Percentiles rank a stretch among this genome's conserved stretches.
Evolutionary conservation across 1,140 invertebrate genomes (phyloP).

Genomic region (Drosophila pallidifrons): DNA sequence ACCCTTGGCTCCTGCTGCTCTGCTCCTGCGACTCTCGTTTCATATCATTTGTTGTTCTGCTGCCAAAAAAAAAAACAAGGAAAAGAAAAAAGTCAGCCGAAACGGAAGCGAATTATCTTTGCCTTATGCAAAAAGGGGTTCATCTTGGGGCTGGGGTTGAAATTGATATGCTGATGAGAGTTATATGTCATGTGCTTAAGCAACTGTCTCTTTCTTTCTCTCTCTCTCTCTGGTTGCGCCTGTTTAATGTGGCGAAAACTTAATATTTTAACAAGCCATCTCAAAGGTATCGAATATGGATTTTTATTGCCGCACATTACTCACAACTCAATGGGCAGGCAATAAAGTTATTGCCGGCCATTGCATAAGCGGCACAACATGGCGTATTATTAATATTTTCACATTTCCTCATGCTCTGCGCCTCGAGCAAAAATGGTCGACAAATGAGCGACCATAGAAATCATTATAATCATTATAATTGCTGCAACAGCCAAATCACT

Average conservation of each 20-base stretch:
- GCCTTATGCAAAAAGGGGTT: conserved; percentile 62
- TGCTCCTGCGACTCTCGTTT: neutral
- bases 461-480: conserved; percentile 36
- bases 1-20: conserved; percentile 47
- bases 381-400: conserved; percentile 69
- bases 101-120: conserved; percentile 80
- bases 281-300: conserved; percentile 44
- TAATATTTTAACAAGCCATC: conserved; percentile 61
- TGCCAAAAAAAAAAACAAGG: conserved; percentile 15
- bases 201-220: neutral
- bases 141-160: conserved; percentile 46
- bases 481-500: conserved; percentile 21
- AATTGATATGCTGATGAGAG: conserved; percentile 64
- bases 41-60: conserved; percentile 1
- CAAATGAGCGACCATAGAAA: conserved; percentile 13
- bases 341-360: conserved; percentile 29
- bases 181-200: conserved; percentile 27
- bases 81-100: conserved; percentile 6
- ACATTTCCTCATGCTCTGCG: conserved; percentile 1
- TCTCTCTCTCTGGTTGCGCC: neutral
- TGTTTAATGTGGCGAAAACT: conserved; percentile 69
- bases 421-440: conserved; percentile 11
- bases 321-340: conserved; percentile 50
- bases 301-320: conserved; percentile 53
- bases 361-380: conserved; percentile 61